Percentiles rank a stretch among this genome's conserved stretches.
Conservation (phyloP, 2,797 vertebrate genomes). For the Lycodopsis pacificus region DNA sequence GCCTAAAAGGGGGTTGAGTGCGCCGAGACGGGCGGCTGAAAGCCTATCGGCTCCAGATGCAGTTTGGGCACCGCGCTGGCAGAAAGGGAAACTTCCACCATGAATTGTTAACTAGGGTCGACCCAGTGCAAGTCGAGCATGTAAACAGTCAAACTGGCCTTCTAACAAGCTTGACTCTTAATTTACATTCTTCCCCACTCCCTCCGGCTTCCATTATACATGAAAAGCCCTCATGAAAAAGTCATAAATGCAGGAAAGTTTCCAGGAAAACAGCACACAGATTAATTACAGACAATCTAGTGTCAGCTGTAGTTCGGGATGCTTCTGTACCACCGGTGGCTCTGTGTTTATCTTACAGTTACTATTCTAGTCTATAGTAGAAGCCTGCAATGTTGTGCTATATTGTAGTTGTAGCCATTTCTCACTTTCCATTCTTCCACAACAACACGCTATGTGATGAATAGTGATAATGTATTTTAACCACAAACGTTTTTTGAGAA, state of each 20-base stretch:
- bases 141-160: constrained; percentile 79
- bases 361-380: background rate
- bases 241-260: constrained; percentile 75
- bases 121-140: constrained; percentile 74
- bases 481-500: constrained; percentile 17
- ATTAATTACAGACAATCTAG: constrained; percentile 67
- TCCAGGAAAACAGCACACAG: constrained; percentile 59
- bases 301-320: constrained; percentile 49
- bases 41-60: constrained; percentile 67
- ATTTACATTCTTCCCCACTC: constrained; percentile 73
- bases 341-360: constrained; percentile 14
- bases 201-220: constrained; percentile 72
- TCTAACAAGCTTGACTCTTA: constrained; percentile 78
- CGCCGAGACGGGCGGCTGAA: constrained; percentile 46
- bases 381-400: background rate
- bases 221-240: constrained; percentile 77
- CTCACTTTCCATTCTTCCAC: constrained; percentile 2
- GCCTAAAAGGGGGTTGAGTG: constrained; percentile 74
- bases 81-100: constrained; percentile 68
- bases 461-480: constrained; percentile 3
- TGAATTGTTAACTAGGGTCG: constrained; percentile 82
- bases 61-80: constrained; percentile 64
- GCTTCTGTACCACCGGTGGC: constrained; percentile 16
- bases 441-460: background rate
- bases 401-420: background rate